Conservation (phyloP, 2,888 invertebrate species). For the Drosophila percnosoma region DNA sequence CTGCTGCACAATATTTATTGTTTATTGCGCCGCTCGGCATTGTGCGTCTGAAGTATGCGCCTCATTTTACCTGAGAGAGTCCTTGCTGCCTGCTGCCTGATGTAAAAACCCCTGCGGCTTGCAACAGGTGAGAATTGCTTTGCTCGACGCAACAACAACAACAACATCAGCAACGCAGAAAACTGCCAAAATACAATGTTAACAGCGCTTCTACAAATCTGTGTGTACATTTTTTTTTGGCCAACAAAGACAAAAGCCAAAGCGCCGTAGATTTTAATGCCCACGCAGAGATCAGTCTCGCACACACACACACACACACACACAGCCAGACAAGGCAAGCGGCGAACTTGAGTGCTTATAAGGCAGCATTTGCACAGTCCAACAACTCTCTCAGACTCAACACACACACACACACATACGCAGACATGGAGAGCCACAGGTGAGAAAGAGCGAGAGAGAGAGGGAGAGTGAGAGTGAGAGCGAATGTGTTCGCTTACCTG, state of each 20-base stretch:
- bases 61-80: constrained; percentile 57
- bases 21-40: constrained; percentile 48
- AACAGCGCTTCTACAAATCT: constrained; percentile 67
- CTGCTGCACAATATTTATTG: constrained; percentile 45
- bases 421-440: constrained; percentile 25
- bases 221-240: constrained; percentile 34
- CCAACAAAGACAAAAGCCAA: constrained; percentile 71
- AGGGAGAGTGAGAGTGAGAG: constrained; percentile 16
- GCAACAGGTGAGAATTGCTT: constrained; percentile 68
- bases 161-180: constrained; percentile 20
- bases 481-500: constrained; percentile 55
- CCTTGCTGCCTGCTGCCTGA: constrained; percentile 49
- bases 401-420: constrained; percentile 1
- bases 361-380: constrained; percentile 63
- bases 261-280: constrained; percentile 65
- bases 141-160: constrained; percentile 12
- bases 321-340: constrained; percentile 27
- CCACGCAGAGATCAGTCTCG: constrained; percentile 72
- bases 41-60: constrained; percentile 55
- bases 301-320: constrained; percentile 11
- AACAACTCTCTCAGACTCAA: constrained; percentile 40
- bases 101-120: constrained; percentile 69
- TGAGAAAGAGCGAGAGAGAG: constrained; percentile 24
- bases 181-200: constrained; percentile 66
- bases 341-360: constrained; percentile 75